Conservation (phyloP, 2,797 vertebrate species). For the Chloroceryle amazona region DNA sequence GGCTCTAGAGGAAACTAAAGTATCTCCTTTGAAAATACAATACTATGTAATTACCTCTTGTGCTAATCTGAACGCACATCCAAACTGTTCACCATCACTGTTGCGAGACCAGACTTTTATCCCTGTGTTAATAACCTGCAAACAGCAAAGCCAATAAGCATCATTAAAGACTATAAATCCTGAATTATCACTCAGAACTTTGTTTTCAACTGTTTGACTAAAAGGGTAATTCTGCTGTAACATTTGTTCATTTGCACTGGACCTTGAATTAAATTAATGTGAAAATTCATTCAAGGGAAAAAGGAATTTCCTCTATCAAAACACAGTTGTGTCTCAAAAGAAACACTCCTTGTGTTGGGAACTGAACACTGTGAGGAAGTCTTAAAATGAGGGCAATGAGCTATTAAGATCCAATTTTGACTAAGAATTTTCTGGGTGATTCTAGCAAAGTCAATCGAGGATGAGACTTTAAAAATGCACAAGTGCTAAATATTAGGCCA, state of each 20-base stretch:
- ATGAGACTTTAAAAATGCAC: neutral
- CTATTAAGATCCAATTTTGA: neutral
- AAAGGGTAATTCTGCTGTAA: neutral
- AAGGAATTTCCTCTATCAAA: neutral
- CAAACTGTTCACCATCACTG: conserved; percentile 94
- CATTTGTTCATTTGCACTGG: neutral
- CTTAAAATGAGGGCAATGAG: neutral
- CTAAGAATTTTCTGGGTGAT: neutral
- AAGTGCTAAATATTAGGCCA: neutral
- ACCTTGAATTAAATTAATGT: neutral
- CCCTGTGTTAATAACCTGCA: conserved; percentile 96
- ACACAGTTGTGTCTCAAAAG: accelerated
- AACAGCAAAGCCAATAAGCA: neutral
- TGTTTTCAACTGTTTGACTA: neutral
- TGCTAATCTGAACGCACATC: conserved; percentile 95
- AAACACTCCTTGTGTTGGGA: neutral
- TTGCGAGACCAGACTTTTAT: conserved; percentile 97
- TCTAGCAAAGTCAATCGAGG: neutral
- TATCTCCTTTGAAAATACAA: neutral
- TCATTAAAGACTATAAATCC: neutral
- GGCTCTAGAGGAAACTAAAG: neutral
- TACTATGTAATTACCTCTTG: conserved; percentile 89
- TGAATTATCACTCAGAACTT: neutral
- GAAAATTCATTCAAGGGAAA: neutral
- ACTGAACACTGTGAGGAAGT: neutral